phyloP scores from a whole-genome alignment of 1,140 invertebrate genomes.

The Sinonovacula constricta region DNA sequence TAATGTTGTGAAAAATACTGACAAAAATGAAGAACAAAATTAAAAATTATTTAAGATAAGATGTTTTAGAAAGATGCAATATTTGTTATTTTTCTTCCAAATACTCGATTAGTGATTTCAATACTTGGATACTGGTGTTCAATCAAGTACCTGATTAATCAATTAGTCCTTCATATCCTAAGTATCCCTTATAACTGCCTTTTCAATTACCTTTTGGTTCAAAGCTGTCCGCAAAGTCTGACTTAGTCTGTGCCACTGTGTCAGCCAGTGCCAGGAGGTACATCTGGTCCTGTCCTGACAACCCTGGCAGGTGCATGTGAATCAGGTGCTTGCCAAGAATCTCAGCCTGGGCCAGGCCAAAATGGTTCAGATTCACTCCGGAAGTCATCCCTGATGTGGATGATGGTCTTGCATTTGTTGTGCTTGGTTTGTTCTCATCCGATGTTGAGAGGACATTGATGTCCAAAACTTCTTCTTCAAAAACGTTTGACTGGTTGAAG shows the following conservation, averaged over 20 bases:
- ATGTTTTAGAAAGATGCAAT: no score
- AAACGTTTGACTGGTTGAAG: slow-evolving; percentile 81
- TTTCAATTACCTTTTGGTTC: slow-evolving; percentile 44
- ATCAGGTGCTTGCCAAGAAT: slow-evolving; percentile 92
- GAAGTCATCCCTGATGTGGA: slow-evolving; percentile 23
- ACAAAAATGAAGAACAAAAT: no score
- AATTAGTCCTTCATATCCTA: no score
- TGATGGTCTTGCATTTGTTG: slow-evolving; percentile 31
- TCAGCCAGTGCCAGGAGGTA: slow-evolving; percentile 98
- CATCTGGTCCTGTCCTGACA: slow-evolving; percentile 99
- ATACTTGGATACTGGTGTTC: no score
- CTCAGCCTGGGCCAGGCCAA: slow-evolving; percentile 77
- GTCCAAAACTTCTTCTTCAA: slow-evolving; percentile 77
- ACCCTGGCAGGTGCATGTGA: slow-evolving; percentile 96
- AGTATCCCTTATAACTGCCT: no score
- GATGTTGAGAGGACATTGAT: slow-evolving; percentile 76
- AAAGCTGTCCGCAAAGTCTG: slow-evolving; percentile 74
- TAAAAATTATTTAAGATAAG: no score
- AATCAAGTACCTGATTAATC: no score
- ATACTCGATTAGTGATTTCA: no score
- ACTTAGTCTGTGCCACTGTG: slow-evolving; percentile 87
- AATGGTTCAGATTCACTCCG: slow-evolving; percentile 68
- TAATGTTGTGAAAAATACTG: no score
- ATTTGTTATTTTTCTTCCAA: no score
- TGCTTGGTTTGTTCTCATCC: slow-evolving; percentile 55